These are phyloP conservation scores for Sinotaia quadrata DNA, from an alignment of 2,888 invertebrate species.

Conservation along the genomic window DNA sequence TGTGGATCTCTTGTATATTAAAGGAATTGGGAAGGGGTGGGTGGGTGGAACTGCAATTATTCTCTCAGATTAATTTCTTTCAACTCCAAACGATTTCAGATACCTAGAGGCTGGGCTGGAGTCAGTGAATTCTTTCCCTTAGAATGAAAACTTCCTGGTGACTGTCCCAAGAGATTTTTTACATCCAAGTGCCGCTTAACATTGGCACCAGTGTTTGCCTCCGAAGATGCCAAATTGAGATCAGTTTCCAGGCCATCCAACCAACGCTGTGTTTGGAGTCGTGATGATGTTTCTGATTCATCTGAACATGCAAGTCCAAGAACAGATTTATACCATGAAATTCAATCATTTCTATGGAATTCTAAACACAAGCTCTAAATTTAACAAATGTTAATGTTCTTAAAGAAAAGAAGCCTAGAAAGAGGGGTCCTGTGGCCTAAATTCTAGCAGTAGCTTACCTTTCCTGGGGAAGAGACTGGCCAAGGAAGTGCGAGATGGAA, in stretches of 20 bases:
- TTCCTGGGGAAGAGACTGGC: conserved; percentile 33
- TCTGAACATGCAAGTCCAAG: background rate
- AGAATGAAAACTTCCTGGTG: too few species aligned
- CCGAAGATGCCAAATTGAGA: conserved; percentile 21
- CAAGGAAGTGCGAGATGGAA: conserved; percentile 26
- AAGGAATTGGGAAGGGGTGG: too few species aligned
- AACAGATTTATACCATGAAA: background rate
- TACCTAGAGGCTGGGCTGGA: too few species aligned
- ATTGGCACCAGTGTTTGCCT: conserved; percentile 17
- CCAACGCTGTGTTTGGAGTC: conserved; percentile 26
- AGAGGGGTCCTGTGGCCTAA: too few species aligned
- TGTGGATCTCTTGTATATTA: too few species aligned
- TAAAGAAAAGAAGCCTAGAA: too few species aligned
- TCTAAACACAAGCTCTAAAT: too few species aligned
- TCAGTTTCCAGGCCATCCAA: conserved; percentile 27
- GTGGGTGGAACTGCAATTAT: conserved; percentile 25
- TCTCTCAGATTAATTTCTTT: too few species aligned
- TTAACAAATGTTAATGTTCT: too few species aligned
- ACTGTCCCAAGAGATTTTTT: conserved; percentile 25
- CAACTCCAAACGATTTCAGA: too few species aligned
- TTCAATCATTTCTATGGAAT: background rate
- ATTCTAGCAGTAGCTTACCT: too few species aligned
- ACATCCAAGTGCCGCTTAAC: conserved; percentile 15
- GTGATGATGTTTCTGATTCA: conserved; percentile 17
- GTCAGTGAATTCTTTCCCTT: too few species aligned